Base-by-base conservation (phyloP, 2,888 invertebrate genomes). In the Orgyia antiqua region DNA sequence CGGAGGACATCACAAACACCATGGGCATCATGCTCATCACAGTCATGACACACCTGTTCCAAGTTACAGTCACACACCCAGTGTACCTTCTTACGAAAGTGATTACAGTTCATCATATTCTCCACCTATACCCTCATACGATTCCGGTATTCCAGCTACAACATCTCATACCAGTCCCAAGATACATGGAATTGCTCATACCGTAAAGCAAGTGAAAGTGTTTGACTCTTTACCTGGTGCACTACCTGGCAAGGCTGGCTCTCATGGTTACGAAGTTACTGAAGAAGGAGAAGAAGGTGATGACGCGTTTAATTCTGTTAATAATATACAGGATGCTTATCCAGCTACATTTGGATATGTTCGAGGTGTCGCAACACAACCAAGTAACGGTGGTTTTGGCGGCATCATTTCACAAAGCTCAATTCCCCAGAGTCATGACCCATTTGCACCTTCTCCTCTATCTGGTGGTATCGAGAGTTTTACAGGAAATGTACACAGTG, bases 191-290 rank as follows among this genome's bases (percentile, higher is more conserved):
- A 31, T 66, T 28, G 45, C 58, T 1, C 86, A 86, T 34, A 83
- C 84, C 4, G 72, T 86, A 2, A 78, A 78, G 40, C 76, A 87
- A 51, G 75, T 82, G 0, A 78, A 87, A 41, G 80, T 86, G 3
- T 83, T 58, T 33, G 83, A 82, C 34, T 75, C 79, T 0, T 42
- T 71, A 7, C 83, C 83, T 0, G 77, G 74, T 0, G 64, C 57
- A 0, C 24, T 79, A 19, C 74, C 74, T 0, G 55, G 39, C 6
- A 40, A 49, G 1, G 57, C 52, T 2, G 50, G 39, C 0, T 40
- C 48, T 0, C 54, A 64, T 13, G 80, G 83, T 1, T 87, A 87
- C 36, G 66, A 84, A 55, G 87, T 87, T 1, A 86, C 77, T 1
- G 87, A 87, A 44, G 62, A 79, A 20, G 76, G 66, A 0, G 74